Evolutionary conservation across 2,797 vertebrate species (phyloP), one percentile per base, ranked within the genome.

Genomic region (Rachycentron canadum): DNA sequence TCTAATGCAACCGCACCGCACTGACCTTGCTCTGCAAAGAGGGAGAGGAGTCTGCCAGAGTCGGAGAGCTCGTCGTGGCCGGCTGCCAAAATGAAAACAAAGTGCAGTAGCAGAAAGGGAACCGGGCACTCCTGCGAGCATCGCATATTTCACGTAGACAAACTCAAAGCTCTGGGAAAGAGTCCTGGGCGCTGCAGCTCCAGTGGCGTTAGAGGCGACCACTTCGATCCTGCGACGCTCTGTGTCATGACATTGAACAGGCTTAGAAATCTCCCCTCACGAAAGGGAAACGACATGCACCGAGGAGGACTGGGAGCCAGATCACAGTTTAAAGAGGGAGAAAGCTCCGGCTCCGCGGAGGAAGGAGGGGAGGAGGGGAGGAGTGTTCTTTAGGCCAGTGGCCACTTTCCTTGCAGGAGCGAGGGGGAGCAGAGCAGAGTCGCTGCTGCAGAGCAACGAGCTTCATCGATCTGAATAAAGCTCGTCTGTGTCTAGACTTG

Each of bases 21-120:
- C 97, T 95, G 91, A 99, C 97, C 97, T 97, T 96, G 96, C 73
- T 94, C 92, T 85, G 85, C 82, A 92, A 95, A 94, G 80, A 93
- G 92, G 88, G 95, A 95, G 83, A 89, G 79, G 75, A 93, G 84
- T 70, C 86, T 85, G 89, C 90, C 90, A 25, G 93, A 78, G 83
- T 73, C 90, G 40, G 89, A 72, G 79, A 84, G 85, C 73, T 87
- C 91, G 87, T 88, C 95, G 79, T 91, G 92, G 94, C 95, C 89
- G 49, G 89, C 88, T 73, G 91, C 92, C 92, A 95, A 84, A 67
- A 92, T 69, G 80, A 93, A 93, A 80, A 97, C 91, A 74, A 96
- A 91, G 60, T 95, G 92, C 55, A 69, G 66, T 13, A 96, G 86
- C 81, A 95, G 90, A 59, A 94, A 68, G 78, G 91, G 91, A 82